A percentile compares a stretch with the other conserved stretches of the same genome.
Evolutionary conservation across 2,113 vertebrate species (phyloP).

Genomic region (Bucco capensis): DNA sequence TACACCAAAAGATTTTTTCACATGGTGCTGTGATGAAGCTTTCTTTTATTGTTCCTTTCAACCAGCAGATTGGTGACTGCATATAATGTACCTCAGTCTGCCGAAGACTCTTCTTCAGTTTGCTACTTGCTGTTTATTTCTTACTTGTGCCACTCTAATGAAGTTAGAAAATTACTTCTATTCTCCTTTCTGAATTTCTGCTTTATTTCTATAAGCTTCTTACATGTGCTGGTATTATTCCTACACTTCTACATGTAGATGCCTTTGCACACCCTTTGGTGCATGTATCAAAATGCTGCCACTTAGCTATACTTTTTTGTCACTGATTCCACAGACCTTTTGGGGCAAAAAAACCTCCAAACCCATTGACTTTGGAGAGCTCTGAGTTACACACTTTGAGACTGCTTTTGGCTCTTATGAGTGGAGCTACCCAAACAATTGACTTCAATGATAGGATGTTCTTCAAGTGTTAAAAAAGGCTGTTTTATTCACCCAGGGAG

Average conservation of each 20-base stretch:
- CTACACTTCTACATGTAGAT: neutral
- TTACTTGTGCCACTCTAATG: neutral
- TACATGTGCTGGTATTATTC: neutral
- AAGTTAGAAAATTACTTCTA: neutral
- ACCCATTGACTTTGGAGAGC: neutral
- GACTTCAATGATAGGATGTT: neutral
- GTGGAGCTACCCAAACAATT: neutral
- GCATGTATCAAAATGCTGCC: too few species aligned
- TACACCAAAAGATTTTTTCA: neutral
- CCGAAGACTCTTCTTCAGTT: neutral
- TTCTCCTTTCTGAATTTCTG: neutral
- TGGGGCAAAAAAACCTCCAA: neutral
- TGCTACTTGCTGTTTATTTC: neutral
- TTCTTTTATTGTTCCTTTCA: neutral
- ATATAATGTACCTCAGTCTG: neutral
- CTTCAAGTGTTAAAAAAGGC: neutral
- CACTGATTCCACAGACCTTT: neutral
- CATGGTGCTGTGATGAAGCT: neutral
- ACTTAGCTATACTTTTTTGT: neutral
- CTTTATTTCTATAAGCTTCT: neutral
- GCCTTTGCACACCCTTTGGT: neutral
- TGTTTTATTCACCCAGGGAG: neutral
- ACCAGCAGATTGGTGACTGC: neutral
- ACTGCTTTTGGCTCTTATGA: neutral
- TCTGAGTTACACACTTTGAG: neutral